Percentiles rank a stretch among this genome's conserved stretches.
Evolutionary conservation across 2,888 invertebrate genomes (phyloP).

Genomic region (Sphecodes monilicornis): DNA sequence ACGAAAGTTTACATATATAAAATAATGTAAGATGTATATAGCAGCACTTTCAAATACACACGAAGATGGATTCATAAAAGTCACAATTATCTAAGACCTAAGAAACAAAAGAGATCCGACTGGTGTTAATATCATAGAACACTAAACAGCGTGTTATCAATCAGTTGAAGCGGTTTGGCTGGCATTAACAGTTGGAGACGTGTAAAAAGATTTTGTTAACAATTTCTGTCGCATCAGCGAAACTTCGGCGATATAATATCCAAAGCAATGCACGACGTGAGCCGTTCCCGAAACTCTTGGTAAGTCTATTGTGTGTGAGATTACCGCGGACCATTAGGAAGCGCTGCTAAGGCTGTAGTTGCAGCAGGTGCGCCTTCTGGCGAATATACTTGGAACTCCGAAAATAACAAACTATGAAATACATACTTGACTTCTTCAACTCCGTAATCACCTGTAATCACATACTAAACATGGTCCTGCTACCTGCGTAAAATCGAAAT

Average conservation of each 20-base stretch:
- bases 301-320: constrained; percentile 9
- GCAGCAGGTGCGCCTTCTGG: not conserved
- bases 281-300: not conserved
- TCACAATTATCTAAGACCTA: not conserved
- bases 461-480: not conserved
- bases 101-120: not conserved
- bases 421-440: not conserved
- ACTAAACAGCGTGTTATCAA: not conserved
- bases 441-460: not conserved
- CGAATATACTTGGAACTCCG: not conserved
- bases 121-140: not conserved
- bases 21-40: too few relatives aligned
- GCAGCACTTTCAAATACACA: too few relatives aligned
- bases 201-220: not conserved
- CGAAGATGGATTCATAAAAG: not conserved
- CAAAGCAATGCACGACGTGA: not conserved
- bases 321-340: constrained; percentile 10
- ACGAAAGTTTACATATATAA: too few relatives aligned
- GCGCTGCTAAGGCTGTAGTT: not conserved
- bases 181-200: not conserved
- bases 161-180: not conserved
- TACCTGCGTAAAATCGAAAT: not conserved
- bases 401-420: not conserved
- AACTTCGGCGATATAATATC: constrained; percentile 12
- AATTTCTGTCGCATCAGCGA: constrained; percentile 2